These are phyloP conservation scores for Synanceia verrucosa DNA, from an alignment of 2,797 vertebrate genomes.

Conservation along the genomic window DNA sequence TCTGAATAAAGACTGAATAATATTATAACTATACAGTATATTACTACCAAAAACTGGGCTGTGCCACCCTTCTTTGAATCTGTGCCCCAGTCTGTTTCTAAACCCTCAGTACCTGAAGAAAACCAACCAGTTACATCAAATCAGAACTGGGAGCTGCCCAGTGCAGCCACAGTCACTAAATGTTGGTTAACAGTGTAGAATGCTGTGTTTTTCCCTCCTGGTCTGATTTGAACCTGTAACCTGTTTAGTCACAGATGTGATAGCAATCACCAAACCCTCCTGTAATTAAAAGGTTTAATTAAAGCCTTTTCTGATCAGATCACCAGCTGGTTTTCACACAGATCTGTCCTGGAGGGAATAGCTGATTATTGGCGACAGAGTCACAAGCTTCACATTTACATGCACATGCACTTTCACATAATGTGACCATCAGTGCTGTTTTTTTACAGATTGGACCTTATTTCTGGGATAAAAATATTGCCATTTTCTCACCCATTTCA, in stretches of 20 bases:
- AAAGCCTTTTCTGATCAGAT: constrained; percentile 1
- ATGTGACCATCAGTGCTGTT: constrained; percentile 8
- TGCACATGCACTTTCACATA: neutral
- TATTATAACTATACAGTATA: too few relatives aligned
- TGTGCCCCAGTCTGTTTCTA: neutral
- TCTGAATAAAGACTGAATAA: too few relatives aligned
- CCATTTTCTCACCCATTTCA: too few relatives aligned
- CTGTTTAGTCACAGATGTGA: neutral
- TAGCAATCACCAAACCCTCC: neutral
- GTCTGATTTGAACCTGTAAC: constrained; percentile 4
- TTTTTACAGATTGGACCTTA: too few relatives aligned
- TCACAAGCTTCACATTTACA: neutral
- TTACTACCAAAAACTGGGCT: too few relatives aligned
- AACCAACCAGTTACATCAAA: neutral
- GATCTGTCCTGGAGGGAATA: constrained; percentile 2
- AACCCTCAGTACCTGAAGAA: neutral
- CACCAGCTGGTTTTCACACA: constrained; percentile 22
- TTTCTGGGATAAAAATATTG: too few relatives aligned
- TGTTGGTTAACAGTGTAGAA: neutral
- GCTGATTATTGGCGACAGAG: neutral
- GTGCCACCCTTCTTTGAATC: neutral
- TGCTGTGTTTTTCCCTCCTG: neutral
- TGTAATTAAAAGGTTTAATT: constrained; percentile 1
- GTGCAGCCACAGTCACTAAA: neutral
- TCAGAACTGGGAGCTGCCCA: neutral